Conservation (phyloP, 1,140 invertebrate genomes). For the Drosophila yakuba region DNA sequence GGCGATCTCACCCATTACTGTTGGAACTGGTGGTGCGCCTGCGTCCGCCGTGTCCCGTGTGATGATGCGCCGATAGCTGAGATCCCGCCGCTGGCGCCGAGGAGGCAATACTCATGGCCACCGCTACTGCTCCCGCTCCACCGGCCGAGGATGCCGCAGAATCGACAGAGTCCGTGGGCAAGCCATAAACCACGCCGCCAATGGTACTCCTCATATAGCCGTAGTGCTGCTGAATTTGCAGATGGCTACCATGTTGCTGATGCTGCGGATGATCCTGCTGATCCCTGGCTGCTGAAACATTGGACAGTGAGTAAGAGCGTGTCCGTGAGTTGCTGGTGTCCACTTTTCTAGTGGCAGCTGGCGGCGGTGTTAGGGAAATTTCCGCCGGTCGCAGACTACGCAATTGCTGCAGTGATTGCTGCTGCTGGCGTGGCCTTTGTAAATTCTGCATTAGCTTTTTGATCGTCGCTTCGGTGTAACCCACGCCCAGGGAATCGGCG, state of each 20-base stretch:
- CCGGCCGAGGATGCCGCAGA: background rate
- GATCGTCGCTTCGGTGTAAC: background rate
- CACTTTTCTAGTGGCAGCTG: slow-evolving; percentile 66
- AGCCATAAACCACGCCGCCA: background rate
- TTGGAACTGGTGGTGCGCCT: slow-evolving; percentile 84
- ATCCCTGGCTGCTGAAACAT: slow-evolving; percentile 72
- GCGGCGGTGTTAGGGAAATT: slow-evolving; percentile 75
- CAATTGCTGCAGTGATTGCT: background rate
- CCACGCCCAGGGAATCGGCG: background rate
- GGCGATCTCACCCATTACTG: slow-evolving; percentile 76
- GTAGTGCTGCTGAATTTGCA: slow-evolving; percentile 26
- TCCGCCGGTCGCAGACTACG: slow-evolving; percentile 7
- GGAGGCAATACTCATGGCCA: slow-evolving; percentile 35
- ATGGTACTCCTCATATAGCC: slow-evolving; percentile 16
- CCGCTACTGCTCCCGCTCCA: slow-evolving; percentile 6
- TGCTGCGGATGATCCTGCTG: slow-evolving; percentile 14
- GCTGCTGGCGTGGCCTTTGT: slow-evolving; percentile 5
- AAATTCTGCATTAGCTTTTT: background rate
- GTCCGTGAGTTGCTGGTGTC: slow-evolving; percentile 61
- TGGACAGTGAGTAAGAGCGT: slow-evolving; percentile 77
- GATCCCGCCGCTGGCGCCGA: slow-evolving; percentile 62
- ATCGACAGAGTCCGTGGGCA: slow-evolving; percentile 22
- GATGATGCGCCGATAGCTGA: slow-evolving; percentile 40
- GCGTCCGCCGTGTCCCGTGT: slow-evolving; percentile 60
- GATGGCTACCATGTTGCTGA: slow-evolving; percentile 3